Evolutionary conservation across 2,113 vertebrate species (phyloP).

Genomic region (Apodemus sylvaticus): DNA sequence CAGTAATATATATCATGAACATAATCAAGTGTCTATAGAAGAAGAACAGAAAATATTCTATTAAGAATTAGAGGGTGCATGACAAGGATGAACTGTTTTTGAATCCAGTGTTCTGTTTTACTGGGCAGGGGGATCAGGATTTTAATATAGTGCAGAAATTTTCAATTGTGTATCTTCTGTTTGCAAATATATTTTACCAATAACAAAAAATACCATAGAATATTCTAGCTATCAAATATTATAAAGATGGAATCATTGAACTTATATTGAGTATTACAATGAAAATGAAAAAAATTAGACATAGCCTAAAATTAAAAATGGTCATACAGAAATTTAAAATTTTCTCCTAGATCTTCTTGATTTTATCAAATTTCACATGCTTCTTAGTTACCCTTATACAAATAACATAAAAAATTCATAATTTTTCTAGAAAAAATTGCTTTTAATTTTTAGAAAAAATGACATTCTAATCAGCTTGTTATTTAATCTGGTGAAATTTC

Average conservation of each 20-base stretch:
- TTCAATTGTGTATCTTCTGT: not conserved
- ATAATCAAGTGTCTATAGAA: not conserved
- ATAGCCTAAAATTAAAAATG: not conserved
- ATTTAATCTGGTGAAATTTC: not conserved
- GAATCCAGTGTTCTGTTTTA: not conserved
- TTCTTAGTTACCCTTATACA: not conserved
- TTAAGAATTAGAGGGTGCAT: not conserved
- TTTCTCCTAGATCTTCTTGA: slow-evolving; percentile 2
- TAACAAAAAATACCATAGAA: not conserved
- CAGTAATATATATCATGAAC: not conserved
- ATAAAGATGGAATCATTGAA: not conserved
- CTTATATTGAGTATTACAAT: slow-evolving; percentile 6
- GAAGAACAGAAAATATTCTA: not conserved
- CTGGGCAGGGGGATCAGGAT: not conserved
- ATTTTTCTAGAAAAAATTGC: not conserved
- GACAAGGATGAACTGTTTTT: not conserved
- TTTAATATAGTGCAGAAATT: not conserved
- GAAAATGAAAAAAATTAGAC: not conserved
- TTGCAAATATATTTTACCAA: not conserved
- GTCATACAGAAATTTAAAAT: not conserved
- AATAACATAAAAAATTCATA: not conserved
- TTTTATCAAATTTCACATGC: not conserved
- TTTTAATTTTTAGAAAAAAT: not conserved
- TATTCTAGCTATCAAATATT: not conserved
- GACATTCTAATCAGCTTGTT: not conserved